Evolutionary conservation across 1,140 invertebrate genomes (phyloP), one percentile per base, ranked within the genome.

Genomic region (Andrena cerasifolii): DNA sequence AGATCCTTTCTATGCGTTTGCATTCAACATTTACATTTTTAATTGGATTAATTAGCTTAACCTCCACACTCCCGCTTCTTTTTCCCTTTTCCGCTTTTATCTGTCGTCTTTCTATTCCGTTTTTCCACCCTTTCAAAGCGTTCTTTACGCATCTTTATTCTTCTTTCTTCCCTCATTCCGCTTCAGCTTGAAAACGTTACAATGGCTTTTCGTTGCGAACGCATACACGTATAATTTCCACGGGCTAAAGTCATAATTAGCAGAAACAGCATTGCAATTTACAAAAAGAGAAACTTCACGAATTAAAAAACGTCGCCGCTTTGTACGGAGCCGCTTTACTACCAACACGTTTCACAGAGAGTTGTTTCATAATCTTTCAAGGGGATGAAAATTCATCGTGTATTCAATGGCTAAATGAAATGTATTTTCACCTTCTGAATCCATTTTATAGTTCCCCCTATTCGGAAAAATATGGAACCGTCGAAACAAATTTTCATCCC

Each of bases 31-130:
- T 61, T 71, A 49, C 54, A 16, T 61, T 71, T 61, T 47, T 71
- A 71, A 71, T 71, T 71, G 54, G 68, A 71, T 71, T 71, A 71
- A 71, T 71, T 71, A 71, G 49, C 40, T 59, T 47, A 61, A 47
- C 43, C 56, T 59, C n/a, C 16, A 6, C 8, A 3, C n/a, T 0
- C 3, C 36, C 36, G 10, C 21, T n/a, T 54, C 36, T 18, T 26
- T 33, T 24, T 8, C 7, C 24, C 1, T n/a, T 3, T 33, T 5
- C 54, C 6, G 54, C 40, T 56, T 71, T 71, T 58, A 43, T 45
- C 21, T 21, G 66, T 68, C 26, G 28, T 49, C n/a, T 49, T 51
- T 31, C 28, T 36, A 24, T 53, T 36, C 28, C 47, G 18, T 24
- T 33, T 33, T 59, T 56, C 40, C 31, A 28, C 28, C 51, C 54